phyloP scores from a whole-genome alignment of 2,888 invertebrate species.

The Lepidonotus clava region DNA sequence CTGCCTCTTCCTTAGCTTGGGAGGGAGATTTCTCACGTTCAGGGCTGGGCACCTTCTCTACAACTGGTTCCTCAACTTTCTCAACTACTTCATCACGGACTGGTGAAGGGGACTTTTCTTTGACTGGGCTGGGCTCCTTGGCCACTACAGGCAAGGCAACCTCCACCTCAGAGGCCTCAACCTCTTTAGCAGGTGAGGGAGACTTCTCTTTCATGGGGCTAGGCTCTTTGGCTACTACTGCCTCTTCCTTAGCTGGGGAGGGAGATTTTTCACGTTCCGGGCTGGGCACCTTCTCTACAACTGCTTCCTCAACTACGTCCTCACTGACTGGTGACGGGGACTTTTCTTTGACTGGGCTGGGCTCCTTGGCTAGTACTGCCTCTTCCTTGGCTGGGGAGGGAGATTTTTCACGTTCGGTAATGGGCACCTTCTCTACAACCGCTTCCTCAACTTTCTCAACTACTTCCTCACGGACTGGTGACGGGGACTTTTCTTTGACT shows the following conservation, averaged over 20 bases:
- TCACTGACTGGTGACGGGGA: conserved; percentile 19
- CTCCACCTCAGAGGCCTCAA: background rate
- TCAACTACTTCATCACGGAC: conserved; percentile 2
- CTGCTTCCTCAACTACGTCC: conserved; percentile 26
- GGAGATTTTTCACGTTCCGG: background rate
- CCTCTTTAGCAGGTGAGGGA: conserved; percentile 8
- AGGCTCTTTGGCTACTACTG: background rate
- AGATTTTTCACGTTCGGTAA: background rate
- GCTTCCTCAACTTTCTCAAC: conserved; percentile 11
- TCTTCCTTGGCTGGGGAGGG: background rate
- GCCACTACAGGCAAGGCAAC: too few relatives aligned
- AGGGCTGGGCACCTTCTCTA: conserved; percentile 28
- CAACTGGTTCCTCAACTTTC: background rate
- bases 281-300: conserved; percentile 29
- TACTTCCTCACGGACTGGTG: background rate
- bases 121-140: background rate
- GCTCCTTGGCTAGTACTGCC: background rate
- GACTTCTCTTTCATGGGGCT: background rate
- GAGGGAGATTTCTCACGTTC: background rate
- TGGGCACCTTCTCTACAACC: background rate
- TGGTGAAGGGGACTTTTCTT: conserved; percentile 9
- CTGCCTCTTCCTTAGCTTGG: background rate
- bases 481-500: conserved; percentile 41
- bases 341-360: conserved; percentile 27
- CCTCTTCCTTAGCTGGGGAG: background rate